Conservation (phyloP, 2,113 vertebrate species). For the Xerus inauris region DNA sequence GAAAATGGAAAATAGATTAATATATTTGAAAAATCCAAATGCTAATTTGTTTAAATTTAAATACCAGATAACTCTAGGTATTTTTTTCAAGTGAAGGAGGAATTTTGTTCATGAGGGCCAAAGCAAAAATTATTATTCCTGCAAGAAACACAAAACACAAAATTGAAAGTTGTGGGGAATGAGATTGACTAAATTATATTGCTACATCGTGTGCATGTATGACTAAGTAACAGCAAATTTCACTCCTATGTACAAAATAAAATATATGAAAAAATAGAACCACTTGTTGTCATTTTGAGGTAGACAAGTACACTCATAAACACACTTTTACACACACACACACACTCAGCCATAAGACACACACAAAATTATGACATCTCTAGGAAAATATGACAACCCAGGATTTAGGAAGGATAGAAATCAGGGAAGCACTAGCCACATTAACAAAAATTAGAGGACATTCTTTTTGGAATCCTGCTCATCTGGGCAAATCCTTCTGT, state of each 20-base stretch:
- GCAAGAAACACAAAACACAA: neutral
- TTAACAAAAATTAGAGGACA: neutral
- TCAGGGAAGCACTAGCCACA: neutral
- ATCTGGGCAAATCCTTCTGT: neutral
- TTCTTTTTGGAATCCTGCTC: neutral
- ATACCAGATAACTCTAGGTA: neutral
- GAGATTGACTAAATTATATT: no score
- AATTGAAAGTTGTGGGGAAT: neutral
- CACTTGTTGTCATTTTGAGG: neutral
- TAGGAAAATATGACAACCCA: neutral
- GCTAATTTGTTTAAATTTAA: neutral
- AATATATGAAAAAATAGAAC: no score
- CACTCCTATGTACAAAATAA: no score
- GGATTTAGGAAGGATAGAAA: neutral
- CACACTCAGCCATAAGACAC: neutral
- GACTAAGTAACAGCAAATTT: no score
- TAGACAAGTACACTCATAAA: neutral
- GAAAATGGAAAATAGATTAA: neutral
- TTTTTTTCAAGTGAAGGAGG: neutral
- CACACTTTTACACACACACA: neutral
- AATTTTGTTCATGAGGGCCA: neutral
- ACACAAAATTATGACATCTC: accelerated
- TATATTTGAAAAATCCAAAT: neutral
- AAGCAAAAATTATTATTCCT: neutral
- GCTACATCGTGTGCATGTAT: no score